Evolutionary conservation across 2,797 vertebrate species (phyloP).

Genomic region (Taenioides sp.): DNA sequence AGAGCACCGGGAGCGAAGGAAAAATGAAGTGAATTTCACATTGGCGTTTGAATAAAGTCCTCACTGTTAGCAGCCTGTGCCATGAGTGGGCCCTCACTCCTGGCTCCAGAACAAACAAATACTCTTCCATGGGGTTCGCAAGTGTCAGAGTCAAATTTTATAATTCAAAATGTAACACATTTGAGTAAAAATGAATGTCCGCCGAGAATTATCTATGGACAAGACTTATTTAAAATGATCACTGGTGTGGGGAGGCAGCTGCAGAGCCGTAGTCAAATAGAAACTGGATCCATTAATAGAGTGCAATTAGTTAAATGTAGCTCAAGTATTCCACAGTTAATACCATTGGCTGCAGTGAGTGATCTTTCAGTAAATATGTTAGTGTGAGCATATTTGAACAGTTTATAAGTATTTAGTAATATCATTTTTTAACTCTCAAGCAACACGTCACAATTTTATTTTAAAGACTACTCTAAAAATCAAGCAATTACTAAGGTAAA

Average conservation of each 20-base stretch:
- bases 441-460: neutral
- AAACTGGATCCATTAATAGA: slow-evolving; percentile 12
- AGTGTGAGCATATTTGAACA: neutral
- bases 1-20: slow-evolving; percentile 43
- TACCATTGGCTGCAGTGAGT: neutral
- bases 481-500: too few relatives aligned
- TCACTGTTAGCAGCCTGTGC: slow-evolving; percentile 64
- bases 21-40: slow-evolving; percentile 47
- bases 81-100: slow-evolving; percentile 59
- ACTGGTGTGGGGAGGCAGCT: slow-evolving; percentile 6
- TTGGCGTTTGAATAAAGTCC: slow-evolving; percentile 67
- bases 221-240: slow-evolving; percentile 12
- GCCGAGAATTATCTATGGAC: slow-evolving; percentile 23
- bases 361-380: slow-evolving; percentile 6
- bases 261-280: slow-evolving; percentile 12
- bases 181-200: slow-evolving; percentile 28
- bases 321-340: neutral
- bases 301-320: neutral
- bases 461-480: neutral
- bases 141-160: slow-evolving; percentile 59
- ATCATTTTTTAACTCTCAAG: neutral
- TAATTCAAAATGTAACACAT: slow-evolving; percentile 57
- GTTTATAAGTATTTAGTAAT: neutral
- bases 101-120: slow-evolving; percentile 68
- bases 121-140: slow-evolving; percentile 55